phyloP scores from a whole-genome alignment of 2,888 invertebrate species.

The Euproctis similis region DNA sequence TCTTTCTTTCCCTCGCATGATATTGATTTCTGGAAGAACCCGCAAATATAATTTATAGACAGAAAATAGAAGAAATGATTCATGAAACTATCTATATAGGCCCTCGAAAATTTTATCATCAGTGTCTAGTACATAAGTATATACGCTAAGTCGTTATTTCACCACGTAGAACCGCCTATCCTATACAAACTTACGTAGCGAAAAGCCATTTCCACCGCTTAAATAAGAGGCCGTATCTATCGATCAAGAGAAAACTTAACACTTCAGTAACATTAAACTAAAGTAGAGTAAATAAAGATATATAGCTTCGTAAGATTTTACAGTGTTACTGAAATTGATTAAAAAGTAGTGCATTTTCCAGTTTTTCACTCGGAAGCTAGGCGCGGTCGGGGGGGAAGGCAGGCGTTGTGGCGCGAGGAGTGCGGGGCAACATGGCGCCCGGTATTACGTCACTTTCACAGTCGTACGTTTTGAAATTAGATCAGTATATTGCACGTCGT shows the following conservation, averaged over 20 bases:
- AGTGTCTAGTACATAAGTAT: too few relatives aligned
- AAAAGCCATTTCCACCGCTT: constrained; percentile 18
- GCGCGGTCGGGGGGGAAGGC: constrained; percentile 44
- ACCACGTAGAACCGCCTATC: constrained; percentile 10
- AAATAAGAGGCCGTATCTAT: constrained; percentile 24
- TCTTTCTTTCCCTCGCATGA: too few relatives aligned
- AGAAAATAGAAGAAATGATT: too few relatives aligned
- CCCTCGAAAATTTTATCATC: too few relatives aligned
- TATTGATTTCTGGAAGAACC: too few relatives aligned
- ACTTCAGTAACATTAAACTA: constrained; percentile 29
- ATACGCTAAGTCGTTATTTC: constrained; percentile 20
- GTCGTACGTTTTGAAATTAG: constrained; percentile 65
- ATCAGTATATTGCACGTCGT: constrained; percentile 59
- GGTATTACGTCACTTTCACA: constrained; percentile 68
- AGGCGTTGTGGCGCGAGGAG: constrained; percentile 34
- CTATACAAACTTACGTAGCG: constrained; percentile 15
- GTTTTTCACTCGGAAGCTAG: constrained; percentile 34
- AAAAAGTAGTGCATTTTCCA: constrained; percentile 63
- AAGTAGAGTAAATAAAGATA: constrained; percentile 24
- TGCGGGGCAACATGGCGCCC: constrained; percentile 57
- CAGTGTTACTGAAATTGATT: constrained; percentile 62
- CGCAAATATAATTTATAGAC: too few relatives aligned
- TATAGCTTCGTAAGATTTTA: constrained; percentile 38
- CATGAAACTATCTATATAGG: too few relatives aligned
- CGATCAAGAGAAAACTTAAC: constrained; percentile 31